Evolutionary conservation across 2,113 vertebrate species (phyloP).

Genomic region (Anser brachyrhynchus): DNA sequence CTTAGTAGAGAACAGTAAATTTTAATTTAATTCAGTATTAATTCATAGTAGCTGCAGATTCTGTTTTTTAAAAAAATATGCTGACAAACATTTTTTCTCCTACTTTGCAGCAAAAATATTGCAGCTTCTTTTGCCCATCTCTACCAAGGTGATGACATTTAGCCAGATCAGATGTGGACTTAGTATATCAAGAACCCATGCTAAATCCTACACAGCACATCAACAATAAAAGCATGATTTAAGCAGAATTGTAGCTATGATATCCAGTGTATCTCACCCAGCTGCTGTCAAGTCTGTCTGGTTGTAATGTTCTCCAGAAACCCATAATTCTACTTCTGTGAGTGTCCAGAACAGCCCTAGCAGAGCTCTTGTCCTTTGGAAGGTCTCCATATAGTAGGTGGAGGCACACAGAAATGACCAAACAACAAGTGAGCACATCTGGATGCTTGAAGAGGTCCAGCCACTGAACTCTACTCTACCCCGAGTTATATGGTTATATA

Average conservation of each 20-base stretch:
- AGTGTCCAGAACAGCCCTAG: not conserved
- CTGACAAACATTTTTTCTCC: not conserved
- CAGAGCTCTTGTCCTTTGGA: not conserved
- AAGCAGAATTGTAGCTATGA: not conserved
- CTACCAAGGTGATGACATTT: not conserved
- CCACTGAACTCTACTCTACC: not conserved
- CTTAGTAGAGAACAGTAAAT: not conserved
- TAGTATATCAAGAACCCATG: not conserved
- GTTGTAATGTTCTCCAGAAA: not conserved
- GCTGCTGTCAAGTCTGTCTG: not conserved
- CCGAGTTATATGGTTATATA: too few relatives aligned
- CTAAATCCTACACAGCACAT: not conserved
- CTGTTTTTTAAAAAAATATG: not conserved
- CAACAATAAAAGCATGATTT: not conserved
- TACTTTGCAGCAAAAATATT: not conserved
- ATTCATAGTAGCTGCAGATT: not conserved
- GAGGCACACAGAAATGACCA: not conserved
- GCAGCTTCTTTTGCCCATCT: not conserved
- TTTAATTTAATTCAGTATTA: not conserved
- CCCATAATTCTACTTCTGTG: not conserved
- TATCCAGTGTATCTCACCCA: not conserved
- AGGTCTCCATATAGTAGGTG: accelerated
- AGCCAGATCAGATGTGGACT: not conserved
- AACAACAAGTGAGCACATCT: not conserved
- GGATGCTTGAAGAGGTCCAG: not conserved